A percentile compares a stretch with the other conserved stretches of the same genome.
These are phyloP conservation scores for Otolemur crassicaudatus DNA, from an alignment of 2,797 vertebrate genomes.

Conservation along the genomic window DNA sequence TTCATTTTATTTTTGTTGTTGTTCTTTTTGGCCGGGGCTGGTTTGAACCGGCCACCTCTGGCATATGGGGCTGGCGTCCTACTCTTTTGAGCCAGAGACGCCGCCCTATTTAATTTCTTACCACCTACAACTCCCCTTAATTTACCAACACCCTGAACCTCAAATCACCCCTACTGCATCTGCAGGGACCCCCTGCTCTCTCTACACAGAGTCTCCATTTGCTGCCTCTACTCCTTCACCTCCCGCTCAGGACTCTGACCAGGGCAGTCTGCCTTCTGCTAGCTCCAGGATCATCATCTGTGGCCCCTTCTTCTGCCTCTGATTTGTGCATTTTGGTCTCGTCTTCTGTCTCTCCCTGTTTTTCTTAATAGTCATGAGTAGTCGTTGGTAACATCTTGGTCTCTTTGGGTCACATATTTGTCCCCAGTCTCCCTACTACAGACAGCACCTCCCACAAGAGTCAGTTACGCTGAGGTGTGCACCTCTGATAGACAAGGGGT, in stretches of 20 bases:
- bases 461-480: not conserved
- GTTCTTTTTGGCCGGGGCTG: too few species aligned
- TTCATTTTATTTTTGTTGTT: too few species aligned
- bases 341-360: not conserved
- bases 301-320: not conserved
- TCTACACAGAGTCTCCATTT: not conserved
- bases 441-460: not conserved
- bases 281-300: accelerated
- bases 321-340: not conserved
- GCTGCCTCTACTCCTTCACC: not conserved
- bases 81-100: too few species aligned
- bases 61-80: too few species aligned
- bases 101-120: not conserved
- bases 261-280: accelerated
- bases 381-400: not conserved
- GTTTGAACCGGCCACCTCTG: too few species aligned
- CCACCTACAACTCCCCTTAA: not conserved
- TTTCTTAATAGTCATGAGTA: not conserved
- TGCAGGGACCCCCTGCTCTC: not conserved
- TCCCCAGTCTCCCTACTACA: not conserved
- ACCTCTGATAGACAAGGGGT: not conserved
- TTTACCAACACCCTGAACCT: not conserved
- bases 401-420: not conserved
- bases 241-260: not conserved
- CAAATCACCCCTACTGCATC: not conserved